Conservation (phyloP, 1,140 invertebrate genomes). For the Coelopa frigida region DNA sequence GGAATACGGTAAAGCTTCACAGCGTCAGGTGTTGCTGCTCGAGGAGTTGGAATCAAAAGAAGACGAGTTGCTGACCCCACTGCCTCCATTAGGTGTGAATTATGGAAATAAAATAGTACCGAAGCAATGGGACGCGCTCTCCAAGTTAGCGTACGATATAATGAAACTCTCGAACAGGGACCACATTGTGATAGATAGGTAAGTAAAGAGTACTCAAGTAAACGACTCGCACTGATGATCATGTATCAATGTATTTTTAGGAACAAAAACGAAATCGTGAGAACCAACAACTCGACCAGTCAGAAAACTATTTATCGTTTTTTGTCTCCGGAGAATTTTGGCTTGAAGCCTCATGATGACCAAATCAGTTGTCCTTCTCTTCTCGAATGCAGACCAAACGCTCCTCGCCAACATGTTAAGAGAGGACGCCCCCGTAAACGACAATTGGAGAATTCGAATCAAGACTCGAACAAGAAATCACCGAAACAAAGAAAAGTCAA, state of each 20-base stretch:
- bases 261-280: conserved; percentile 32
- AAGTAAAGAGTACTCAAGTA: not conserved
- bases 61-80: too few species aligned
- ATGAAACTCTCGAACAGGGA: conserved; percentile 27
- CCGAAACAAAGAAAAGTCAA: not conserved
- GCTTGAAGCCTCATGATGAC: conserved; percentile 19
- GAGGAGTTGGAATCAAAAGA: too few species aligned
- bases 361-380: too few species aligned
- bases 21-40: too few species aligned
- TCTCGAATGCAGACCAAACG: too few species aligned
- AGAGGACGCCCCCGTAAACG: too few species aligned
- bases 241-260: conserved; percentile 12
- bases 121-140: conserved; percentile 19
- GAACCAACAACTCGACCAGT: conserved; percentile 24
- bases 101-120: too few species aligned
- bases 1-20: too few species aligned
- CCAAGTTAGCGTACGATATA: conserved; percentile 31
- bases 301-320: conserved; percentile 39
- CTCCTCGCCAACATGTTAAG: too few species aligned
- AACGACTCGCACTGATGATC: not conserved
- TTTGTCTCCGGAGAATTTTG: conserved; percentile 26
- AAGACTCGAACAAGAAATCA: too few species aligned
- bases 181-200: conserved; percentile 39
- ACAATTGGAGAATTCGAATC: too few species aligned
- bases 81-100: too few species aligned